Conservation (phyloP, 2,888 invertebrate species). For the Epinotia brunnichana region DNA sequence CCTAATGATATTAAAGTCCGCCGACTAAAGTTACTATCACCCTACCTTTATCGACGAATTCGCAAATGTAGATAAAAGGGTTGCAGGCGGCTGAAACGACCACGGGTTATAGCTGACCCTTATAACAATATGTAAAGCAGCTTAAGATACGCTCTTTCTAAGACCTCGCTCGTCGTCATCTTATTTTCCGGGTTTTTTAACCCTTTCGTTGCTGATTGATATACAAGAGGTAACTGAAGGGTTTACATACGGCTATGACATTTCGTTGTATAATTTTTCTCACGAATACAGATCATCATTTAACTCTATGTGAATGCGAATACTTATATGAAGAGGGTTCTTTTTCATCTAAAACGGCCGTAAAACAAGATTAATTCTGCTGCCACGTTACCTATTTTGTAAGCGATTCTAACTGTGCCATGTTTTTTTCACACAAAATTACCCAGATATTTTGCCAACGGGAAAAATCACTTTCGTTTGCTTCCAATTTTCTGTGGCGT, state of each 20-base stretch:
- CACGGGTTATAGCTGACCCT: slow-evolving; percentile 30
- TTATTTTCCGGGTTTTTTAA: slow-evolving; percentile 36
- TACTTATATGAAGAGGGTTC: background rate
- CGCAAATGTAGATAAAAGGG: slow-evolving; percentile 29
- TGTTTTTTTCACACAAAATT: background rate
- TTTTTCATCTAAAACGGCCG: background rate
- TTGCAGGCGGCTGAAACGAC: slow-evolving; percentile 20
- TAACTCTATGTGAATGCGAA: background rate
- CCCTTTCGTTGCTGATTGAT: slow-evolving; percentile 14
- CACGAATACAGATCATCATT: background rate
- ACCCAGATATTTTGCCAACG: slow-evolving; percentile 4
- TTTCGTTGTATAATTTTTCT: slow-evolving; percentile 13
- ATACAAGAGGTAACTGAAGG: background rate
- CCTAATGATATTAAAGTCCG: slow-evolving; percentile 20
- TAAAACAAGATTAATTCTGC: background rate
- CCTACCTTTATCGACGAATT: background rate
- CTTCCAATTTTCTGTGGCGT: slow-evolving; percentile 14
- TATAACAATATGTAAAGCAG: slow-evolving; percentile 30
- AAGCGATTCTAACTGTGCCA: background rate
- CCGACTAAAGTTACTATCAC: slow-evolving; percentile 6
- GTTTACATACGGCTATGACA: background rate
- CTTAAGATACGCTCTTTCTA: slow-evolving; percentile 18
- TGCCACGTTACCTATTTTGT: no score
- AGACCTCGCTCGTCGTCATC: background rate
- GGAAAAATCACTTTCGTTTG: slow-evolving; percentile 12